Evolutionary conservation across 2,888 invertebrate genomes (phyloP).

Genomic region (Apamea anceps): DNA sequence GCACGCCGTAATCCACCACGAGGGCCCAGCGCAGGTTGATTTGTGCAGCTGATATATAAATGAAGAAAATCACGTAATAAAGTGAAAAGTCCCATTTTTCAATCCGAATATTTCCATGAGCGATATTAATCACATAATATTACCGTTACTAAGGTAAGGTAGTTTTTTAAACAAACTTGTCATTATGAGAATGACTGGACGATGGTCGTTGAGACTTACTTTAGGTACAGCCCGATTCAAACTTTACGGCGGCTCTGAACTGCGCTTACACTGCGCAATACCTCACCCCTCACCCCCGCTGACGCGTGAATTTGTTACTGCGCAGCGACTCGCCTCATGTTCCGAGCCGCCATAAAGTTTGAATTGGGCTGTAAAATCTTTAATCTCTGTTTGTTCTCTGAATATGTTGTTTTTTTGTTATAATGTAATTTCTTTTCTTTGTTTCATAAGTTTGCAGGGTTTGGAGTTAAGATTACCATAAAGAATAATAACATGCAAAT

Average conservation of each 20-base stretch:
- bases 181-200: background rate
- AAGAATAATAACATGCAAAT: conserved; percentile 11
- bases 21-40: background rate
- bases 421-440: conserved; percentile 21
- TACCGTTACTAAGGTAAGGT: background rate
- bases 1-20: background rate
- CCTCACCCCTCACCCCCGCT: background rate
- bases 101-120: background rate
- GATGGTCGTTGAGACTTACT: conserved; percentile 2
- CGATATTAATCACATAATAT: conserved; percentile 3
- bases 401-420: conserved; percentile 28
- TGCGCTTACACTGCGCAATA: background rate
- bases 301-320: background rate
- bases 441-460: background rate
- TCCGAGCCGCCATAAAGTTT: background rate
- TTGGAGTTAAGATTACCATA: conserved; percentile 5
- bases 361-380: background rate
- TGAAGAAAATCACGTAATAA: background rate
- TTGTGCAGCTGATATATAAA: background rate
- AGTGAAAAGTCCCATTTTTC: conserved; percentile 12
- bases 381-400: conserved; percentile 22
- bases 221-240: background rate
- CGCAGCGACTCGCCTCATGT: background rate
- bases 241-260: background rate
- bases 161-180: background rate